phyloP scores from a whole-genome alignment of 2,888 invertebrate genomes.

The Lycaena phlaeas region DNA sequence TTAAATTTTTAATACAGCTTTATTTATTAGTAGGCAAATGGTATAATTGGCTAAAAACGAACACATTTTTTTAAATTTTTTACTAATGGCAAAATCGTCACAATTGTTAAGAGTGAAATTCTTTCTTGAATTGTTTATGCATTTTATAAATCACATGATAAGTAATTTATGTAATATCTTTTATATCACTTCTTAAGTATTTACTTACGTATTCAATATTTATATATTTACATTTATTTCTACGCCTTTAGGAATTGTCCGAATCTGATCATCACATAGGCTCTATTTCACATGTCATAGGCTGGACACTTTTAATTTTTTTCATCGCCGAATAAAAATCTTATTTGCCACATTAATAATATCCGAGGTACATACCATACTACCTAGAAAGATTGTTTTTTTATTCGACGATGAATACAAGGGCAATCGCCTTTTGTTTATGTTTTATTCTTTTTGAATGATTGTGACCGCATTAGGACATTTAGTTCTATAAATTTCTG shows the following conservation, averaged over 20 bases:
- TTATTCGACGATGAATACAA: constrained; percentile 33
- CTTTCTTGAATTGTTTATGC: constrained; percentile 34
- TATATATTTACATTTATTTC: constrained; percentile 28
- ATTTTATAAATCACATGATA: constrained; percentile 34
- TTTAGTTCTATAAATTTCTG: constrained; percentile 43
- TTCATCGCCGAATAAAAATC: constrained; percentile 33
- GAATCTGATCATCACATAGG: constrained; percentile 31
- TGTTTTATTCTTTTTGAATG: constrained; percentile 49
- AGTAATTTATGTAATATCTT: constrained; percentile 30
- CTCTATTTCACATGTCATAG: constrained; percentile 32
- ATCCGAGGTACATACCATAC: neutral
- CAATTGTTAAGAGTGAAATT: constrained; percentile 65
- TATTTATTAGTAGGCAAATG: constrained; percentile 19
- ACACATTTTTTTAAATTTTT: constrained; percentile 43
- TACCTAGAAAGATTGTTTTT: neutral
- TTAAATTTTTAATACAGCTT: constrained; percentile 14
- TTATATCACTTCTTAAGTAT: constrained; percentile 29
- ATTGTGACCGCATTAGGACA: constrained; percentile 49
- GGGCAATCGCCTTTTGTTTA: constrained; percentile 46
- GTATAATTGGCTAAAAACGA: constrained; percentile 21
- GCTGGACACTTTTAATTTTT: constrained; percentile 33
- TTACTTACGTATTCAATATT: constrained; percentile 29
- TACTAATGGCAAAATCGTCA: constrained; percentile 69
- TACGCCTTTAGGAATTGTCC: constrained; percentile 37
- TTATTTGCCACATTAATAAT: neutral